Percentiles rank a stretch among this genome's conserved stretches.
phyloP scores from a whole-genome alignment of 2,888 invertebrate genomes.

The Hirtodrosophila trivittata region DNA sequence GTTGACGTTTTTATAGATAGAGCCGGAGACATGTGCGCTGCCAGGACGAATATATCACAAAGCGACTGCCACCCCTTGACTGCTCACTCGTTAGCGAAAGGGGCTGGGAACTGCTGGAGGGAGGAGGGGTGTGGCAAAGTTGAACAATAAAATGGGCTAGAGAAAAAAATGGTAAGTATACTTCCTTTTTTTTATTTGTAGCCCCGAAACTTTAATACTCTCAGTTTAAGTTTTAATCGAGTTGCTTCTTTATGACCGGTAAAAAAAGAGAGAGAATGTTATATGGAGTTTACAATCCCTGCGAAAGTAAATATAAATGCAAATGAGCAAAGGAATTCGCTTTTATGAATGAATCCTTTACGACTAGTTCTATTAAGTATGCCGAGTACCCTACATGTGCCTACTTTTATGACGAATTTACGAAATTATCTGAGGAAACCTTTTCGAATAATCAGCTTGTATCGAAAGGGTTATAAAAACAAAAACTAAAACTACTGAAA shows the following conservation, averaged over 20 bases:
- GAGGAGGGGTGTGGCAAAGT: background rate
- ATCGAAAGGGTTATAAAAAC: too few relatives aligned
- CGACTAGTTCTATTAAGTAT: too few relatives aligned
- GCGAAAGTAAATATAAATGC: slow-evolving; percentile 4
- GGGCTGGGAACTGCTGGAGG: background rate
- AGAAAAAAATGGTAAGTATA: slow-evolving; percentile 19
- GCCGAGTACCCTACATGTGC: too few relatives aligned
- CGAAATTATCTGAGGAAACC: too few relatives aligned
- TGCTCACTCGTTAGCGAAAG: slow-evolving; percentile 21
- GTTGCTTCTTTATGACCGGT: slow-evolving; percentile 34
- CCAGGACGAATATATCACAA: slow-evolving; percentile 42
- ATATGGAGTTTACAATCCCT: background rate
- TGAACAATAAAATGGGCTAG: slow-evolving; percentile 47
- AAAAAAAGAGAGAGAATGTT: background rate
- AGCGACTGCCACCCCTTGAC: slow-evolving; percentile 32
- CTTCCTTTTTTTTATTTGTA: background rate
- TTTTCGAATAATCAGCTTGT: too few relatives aligned
- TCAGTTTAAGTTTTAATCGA: slow-evolving; percentile 41
- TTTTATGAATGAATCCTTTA: slow-evolving; percentile 1
- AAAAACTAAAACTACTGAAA: too few relatives aligned
- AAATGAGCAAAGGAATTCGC: slow-evolving; percentile 18
- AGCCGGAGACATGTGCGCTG: slow-evolving; percentile 69
- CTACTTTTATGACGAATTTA: too few relatives aligned
- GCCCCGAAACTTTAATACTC: slow-evolving; percentile 37
- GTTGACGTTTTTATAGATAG: slow-evolving; percentile 76